A percentile compares a stretch with the other conserved stretches of the same genome.
Conservation (phyloP, 1,140 invertebrate genomes). For the Berghia stephanieae region DNA sequence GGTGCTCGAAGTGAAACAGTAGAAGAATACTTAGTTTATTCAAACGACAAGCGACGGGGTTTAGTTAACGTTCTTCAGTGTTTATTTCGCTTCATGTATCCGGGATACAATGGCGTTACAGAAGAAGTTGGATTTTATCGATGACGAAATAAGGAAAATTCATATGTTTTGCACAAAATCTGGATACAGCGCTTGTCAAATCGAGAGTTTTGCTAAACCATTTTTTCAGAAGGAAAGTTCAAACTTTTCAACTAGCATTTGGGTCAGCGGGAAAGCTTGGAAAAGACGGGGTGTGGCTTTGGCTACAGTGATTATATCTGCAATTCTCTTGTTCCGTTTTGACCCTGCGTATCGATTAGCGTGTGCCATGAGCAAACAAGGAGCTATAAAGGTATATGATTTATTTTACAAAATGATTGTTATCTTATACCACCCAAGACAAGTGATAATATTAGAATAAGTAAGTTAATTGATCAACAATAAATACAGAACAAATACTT, state of each 20-base stretch:
- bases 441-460: no score
- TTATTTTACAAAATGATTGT: no score
- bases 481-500: no score
- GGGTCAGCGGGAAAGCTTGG: conserved; percentile 26
- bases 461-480: no score
- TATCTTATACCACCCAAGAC: no score
- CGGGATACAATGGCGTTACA: conserved; percentile 28
- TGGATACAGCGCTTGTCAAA: conserved; percentile 25
- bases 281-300: conserved; percentile 13
- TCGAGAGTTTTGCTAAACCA: conserved; percentile 24
- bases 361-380: conserved; percentile 20
- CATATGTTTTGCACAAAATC: conserved; percentile 29
- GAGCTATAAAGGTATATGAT: conserved; percentile 21
- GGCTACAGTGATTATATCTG: neutral
- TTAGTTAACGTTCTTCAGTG: no score
- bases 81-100: no score
- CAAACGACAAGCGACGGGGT: no score
- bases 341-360: conserved; percentile 23
- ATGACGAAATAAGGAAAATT: conserved; percentile 26
- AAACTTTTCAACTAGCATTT: neutral
- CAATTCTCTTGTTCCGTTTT: conserved; percentile 8
- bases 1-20: no score
- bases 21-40: no score
- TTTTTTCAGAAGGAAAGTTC: neutral
- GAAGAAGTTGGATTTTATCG: conserved; percentile 28